Evolutionary conservation across 1,140 invertebrate genomes (phyloP).

Genomic region (Ceratosolen solmsi): DNA sequence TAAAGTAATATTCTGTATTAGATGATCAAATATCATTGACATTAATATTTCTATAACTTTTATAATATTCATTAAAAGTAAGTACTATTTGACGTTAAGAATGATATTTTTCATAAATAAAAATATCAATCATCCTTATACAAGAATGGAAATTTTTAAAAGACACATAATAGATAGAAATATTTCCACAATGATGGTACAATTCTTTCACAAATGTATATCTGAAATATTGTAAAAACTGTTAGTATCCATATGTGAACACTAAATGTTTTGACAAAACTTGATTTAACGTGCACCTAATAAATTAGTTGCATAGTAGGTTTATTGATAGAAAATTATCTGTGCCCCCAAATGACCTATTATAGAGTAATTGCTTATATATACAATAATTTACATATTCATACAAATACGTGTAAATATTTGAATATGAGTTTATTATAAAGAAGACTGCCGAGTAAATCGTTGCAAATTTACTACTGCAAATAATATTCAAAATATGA

Average conservation of each 20-base stretch:
- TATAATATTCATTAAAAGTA: too few species aligned
- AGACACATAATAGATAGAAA: not conserved
- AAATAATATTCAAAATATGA: not conserved
- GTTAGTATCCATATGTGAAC: too few species aligned
- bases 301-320: conserved; percentile 24
- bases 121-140: too few species aligned
- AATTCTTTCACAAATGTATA: not conserved
- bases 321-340: conserved; percentile 22
- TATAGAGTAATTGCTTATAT: not conserved
- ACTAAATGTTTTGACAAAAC: not conserved
- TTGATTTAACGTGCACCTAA: conserved; percentile 17
- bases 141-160: too few species aligned
- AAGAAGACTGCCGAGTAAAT: not conserved
- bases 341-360: not conserved
- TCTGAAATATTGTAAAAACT: not conserved
- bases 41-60: too few species aligned
- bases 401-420: not conserved
- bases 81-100: too few species aligned
- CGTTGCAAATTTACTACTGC: not conserved
- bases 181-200: conserved; percentile 7
- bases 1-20: not conserved
- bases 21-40: not conserved
- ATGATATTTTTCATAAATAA: too few species aligned
- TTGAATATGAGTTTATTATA: not conserved
- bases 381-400: not conserved